These are phyloP conservation scores for Centruroides sculpturatus DNA, from an alignment of 1,140 invertebrate genomes.

Conservation along the genomic window DNA sequence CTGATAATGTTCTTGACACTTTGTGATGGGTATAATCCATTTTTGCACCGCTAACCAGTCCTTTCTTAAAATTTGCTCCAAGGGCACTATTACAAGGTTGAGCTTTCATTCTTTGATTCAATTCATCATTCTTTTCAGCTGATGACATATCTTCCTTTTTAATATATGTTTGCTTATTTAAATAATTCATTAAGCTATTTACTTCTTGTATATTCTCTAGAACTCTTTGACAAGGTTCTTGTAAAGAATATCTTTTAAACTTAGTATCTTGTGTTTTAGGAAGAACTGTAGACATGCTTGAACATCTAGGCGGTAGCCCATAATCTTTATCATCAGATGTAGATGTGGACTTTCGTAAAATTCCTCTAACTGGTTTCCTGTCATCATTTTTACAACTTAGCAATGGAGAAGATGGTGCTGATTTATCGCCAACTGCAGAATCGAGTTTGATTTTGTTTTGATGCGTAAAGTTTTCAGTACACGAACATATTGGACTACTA, in stretches of 20 bases:
- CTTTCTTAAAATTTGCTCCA: neutral
- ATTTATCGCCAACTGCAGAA: no score
- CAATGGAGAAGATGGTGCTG: no score
- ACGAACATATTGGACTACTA: no score
- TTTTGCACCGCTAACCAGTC: neutral
- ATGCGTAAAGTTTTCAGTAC: no score
- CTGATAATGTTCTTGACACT: neutral
- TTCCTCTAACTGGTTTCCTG: constrained; percentile 50
- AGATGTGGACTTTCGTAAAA: constrained; percentile 37
- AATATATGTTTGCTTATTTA: neutral
- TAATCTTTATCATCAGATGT: constrained; percentile 17
- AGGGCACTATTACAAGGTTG: neutral
- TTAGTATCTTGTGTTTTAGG: neutral
- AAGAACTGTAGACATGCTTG: neutral
- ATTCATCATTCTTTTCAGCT: neutral
- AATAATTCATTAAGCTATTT: neutral
- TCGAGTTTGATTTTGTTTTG: no score
- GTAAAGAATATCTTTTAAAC: neutral
- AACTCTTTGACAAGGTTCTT: neutral
- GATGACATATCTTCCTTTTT: neutral
- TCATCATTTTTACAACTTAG: constrained; percentile 22
- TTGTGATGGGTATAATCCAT: neutral
- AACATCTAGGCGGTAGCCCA: neutral
- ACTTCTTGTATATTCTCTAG: neutral
- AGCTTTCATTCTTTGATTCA: neutral